phyloP scores from a whole-genome alignment of 2,797 vertebrate genomes.

The Enteromius trimaculatus region DNA sequence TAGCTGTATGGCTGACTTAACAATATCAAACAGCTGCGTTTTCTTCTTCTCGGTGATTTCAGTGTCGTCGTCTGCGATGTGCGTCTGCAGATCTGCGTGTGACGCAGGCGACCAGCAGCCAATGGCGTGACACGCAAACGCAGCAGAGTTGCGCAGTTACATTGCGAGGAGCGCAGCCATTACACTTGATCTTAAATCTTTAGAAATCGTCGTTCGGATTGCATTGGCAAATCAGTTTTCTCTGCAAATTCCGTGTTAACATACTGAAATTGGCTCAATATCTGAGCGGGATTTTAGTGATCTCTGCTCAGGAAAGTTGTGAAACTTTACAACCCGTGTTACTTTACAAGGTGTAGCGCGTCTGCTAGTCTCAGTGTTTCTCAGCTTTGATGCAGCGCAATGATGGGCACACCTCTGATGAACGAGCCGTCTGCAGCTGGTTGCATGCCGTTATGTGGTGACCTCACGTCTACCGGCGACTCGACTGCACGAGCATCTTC shows the following conservation, averaged over 20 bases:
- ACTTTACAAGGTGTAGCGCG: neutral
- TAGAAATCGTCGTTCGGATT: neutral
- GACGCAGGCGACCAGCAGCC: constrained; percentile 61
- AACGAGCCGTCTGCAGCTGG: constrained; percentile 42
- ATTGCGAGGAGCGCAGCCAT: constrained; percentile 76
- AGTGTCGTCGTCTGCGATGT: constrained; percentile 43
- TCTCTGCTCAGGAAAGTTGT: constrained; percentile 26
- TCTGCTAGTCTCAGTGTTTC: constrained; percentile 9
- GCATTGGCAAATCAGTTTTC: neutral
- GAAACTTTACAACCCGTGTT: constrained; percentile 10
- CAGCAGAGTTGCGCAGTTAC: constrained; percentile 81
- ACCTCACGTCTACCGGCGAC: constrained; percentile 32
- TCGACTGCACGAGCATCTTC: constrained; percentile 49
- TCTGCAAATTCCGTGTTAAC: neutral
- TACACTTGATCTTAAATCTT: constrained; percentile 52
- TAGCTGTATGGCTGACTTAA: neutral
- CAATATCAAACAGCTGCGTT: neutral
- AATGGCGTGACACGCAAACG: constrained; percentile 72
- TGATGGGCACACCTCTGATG: constrained; percentile 52
- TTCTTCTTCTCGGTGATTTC: neutral
- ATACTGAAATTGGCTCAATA: neutral
- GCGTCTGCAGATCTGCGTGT: constrained; percentile 58
- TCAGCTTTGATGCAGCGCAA: neutral
- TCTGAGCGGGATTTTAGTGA: neutral
- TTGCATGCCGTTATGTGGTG: constrained; percentile 41